These are phyloP conservation scores for Acanthoscelides obtectus DNA, from an alignment of 2,888 invertebrate genomes.

Conservation along the genomic window DNA sequence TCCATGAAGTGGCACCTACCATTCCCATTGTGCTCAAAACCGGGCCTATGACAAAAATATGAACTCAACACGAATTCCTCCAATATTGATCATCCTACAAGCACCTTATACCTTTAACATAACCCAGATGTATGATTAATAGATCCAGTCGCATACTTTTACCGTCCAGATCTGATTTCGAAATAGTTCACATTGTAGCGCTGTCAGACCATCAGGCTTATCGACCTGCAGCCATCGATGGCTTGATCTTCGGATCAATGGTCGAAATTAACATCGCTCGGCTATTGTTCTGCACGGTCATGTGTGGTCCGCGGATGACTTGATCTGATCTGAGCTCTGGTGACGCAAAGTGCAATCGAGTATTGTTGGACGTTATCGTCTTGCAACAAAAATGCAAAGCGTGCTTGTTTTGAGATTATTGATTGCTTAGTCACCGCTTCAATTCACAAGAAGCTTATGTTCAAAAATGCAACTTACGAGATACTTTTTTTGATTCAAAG, in stretches of 20 bases:
- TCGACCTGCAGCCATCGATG: constrained; percentile 39
- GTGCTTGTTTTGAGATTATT: too few species aligned
- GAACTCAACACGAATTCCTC: too few species aligned
- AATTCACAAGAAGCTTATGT: too few species aligned
- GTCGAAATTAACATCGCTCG: constrained; percentile 10
- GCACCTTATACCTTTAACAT: background rate
- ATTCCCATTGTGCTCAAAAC: too few species aligned
- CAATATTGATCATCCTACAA: too few species aligned
- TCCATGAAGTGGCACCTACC: too few species aligned
- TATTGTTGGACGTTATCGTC: background rate
- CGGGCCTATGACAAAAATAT: too few species aligned
- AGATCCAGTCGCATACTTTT: constrained; percentile 22
- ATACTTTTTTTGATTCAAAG: too few species aligned
- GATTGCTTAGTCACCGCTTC: too few species aligned
- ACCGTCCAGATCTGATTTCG: constrained; percentile 34
- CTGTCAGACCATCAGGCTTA: constrained; percentile 36
- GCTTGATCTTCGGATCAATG: constrained; percentile 33
- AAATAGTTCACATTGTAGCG: constrained; percentile 35
- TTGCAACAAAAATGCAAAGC: background rate
- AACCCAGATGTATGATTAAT: background rate
- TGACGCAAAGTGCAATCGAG: background rate
- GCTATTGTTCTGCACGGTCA: constrained; percentile 9
- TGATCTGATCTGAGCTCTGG: background rate
- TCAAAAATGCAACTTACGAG: too few species aligned
- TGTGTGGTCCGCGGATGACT: constrained; percentile 14